Evolutionary conservation across 2,113 vertebrate species (phyloP).

Genomic region (Cavia aperea): DNA sequence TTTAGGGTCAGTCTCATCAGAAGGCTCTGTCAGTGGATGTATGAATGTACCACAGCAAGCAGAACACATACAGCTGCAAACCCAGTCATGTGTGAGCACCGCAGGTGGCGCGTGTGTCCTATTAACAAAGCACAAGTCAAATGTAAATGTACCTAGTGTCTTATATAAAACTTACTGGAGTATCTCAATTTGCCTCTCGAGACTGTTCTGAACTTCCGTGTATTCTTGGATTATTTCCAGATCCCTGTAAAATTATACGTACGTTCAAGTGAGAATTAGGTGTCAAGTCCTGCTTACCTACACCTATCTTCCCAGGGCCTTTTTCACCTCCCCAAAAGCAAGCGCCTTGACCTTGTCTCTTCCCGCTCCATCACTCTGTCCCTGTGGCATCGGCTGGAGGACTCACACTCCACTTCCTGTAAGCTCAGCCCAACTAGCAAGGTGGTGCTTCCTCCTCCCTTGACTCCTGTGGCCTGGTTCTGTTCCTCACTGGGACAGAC

Average conservation of each 20-base stretch:
- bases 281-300: background rate
- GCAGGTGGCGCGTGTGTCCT: fast-evolving
- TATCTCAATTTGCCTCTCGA: constrained; percentile 94
- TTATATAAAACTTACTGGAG: constrained; percentile 87
- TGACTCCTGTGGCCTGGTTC: background rate
- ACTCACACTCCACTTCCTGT: background rate
- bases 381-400: background rate
- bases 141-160: background rate
- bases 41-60: background rate
- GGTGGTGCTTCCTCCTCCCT: too few species aligned
- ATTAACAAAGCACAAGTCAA: constrained; percentile 15
- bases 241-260: constrained; percentile 79
- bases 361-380: too few species aligned
- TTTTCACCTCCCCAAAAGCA: background rate
- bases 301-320: background rate
- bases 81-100: background rate
- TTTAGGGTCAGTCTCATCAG: background rate
- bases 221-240: constrained; percentile 89
- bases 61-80: background rate
- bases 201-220: constrained; percentile 87
- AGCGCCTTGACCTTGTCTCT: background rate
- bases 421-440: background rate
- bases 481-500: background rate
- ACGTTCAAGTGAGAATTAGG: constrained; percentile 45
- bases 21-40: background rate